These are phyloP conservation scores for Dolichallabes microphthalmus DNA, from an alignment of 2,113 vertebrate species.

Conservation along the genomic window DNA sequence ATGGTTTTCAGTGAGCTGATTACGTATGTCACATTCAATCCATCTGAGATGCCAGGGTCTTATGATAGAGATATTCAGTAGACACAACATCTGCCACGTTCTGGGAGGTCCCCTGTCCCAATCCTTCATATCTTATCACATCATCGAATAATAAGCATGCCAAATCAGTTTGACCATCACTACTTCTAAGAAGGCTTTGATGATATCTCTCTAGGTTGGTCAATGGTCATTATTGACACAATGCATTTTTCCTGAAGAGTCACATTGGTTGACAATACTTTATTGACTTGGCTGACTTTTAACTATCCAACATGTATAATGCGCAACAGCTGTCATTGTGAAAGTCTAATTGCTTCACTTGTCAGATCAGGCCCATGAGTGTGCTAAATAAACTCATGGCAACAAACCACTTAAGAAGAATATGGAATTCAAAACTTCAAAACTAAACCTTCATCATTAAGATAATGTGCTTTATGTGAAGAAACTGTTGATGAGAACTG, in stretches of 20 bases:
- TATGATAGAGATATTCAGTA: conserved; percentile 30
- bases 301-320: conserved; percentile 20
- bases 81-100: conserved; percentile 51
- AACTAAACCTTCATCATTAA: background rate
- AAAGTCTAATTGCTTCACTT: conserved; percentile 48
- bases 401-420: conserved; percentile 28
- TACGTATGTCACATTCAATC: conserved; percentile 42
- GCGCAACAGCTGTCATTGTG: conserved; percentile 38
- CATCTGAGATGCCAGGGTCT: conserved; percentile 29
- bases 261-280: conserved; percentile 33
- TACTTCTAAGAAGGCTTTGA: conserved; percentile 42
- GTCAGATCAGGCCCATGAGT: conserved; percentile 30
- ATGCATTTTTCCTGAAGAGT: conserved; percentile 36
- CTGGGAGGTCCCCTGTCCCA: conserved; percentile 18
- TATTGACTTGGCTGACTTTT: conserved; percentile 26
- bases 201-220: conserved; percentile 39
- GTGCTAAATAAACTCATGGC: conserved; percentile 34
- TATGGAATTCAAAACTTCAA: conserved; percentile 9
- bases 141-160: conserved; percentile 54
- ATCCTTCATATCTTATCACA: conserved; percentile 43
- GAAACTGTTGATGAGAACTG: background rate
- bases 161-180: conserved; percentile 36
- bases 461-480: background rate
- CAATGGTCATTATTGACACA: conserved; percentile 40
- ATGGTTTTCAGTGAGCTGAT: conserved; percentile 36